Base-by-base conservation (phyloP, 2,797 vertebrate genomes). In the Onychomys arenicola region DNA sequence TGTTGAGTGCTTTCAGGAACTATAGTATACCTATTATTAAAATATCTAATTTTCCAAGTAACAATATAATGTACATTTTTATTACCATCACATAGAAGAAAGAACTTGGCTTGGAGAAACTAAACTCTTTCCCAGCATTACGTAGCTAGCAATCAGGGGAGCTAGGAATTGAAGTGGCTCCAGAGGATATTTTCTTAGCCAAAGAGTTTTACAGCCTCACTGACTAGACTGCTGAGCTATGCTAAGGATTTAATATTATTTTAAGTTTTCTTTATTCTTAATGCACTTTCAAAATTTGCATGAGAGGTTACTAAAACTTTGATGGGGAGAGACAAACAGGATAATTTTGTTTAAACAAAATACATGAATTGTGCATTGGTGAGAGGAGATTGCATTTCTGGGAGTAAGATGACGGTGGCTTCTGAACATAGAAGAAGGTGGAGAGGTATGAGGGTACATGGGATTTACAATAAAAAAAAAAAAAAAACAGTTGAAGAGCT, bases 101-200 rank as follows among this genome's bases (percentile, higher is more conserved):
- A 73, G 89, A 65, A 93, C 49, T 93, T 95, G 96, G 93, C 91
- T 85, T 11, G 49, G 59, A 61, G 17, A 85, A 23, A 67, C 94
- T 90, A 95, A 71, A 71, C 91, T 77, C 71, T 83, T 95, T 84
- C 82, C 92, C 89, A 88, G 87, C 94, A 95, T 95, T 82, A 49
- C 65, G 40, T 55, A 89, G 55, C 52, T 63, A 90, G 78, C 83
- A 88, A 96, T 78, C 84, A 96, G 71, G 67, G 93, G 59, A 97
- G 2, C 85, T 85, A 82, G 49, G 59, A 92, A 59, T 61, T 89
- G 59, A 96, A 92, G 75, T n/a, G 78, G 73, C n/a, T 96, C 91
- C 85, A 96, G 91, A 88, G 19, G 14, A 57, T 52, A 32, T 84
- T 94, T 88, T 69, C 93, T 78, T 92, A 86, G 85, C 91, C 91